Percentiles rank a stretch among this genome's conserved stretches.
phyloP scores from a whole-genome alignment of 2,113 vertebrate genomes.

The Pituophis catenifer region DNA sequence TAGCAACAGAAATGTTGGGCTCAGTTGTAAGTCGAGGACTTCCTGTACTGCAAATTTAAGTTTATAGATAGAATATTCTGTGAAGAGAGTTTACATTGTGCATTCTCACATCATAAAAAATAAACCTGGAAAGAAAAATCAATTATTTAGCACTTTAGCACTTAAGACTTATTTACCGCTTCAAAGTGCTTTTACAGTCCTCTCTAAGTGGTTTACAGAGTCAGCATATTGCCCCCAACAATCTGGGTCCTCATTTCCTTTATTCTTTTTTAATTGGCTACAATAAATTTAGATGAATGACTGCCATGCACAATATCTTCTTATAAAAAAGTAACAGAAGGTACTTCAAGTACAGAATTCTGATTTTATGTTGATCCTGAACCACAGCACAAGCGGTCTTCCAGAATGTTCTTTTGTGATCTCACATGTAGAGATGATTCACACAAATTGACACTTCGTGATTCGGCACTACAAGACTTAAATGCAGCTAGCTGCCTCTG shows the following conservation, averaged over 20 bases:
- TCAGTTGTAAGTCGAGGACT: background rate
- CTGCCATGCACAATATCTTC: background rate
- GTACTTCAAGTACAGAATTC: background rate
- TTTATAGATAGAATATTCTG: background rate
- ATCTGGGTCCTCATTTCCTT: background rate
- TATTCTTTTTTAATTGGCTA: background rate
- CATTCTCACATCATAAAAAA: background rate
- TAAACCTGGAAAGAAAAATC: background rate
- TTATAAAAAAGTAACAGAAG: background rate
- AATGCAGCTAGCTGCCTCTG: background rate
- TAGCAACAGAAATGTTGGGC: background rate
- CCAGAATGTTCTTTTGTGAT: background rate
- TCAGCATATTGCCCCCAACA: too few species aligned
- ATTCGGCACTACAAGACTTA: background rate
- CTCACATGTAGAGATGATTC: background rate
- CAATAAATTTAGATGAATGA: background rate
- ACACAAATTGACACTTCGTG: background rate
- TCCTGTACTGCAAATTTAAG: background rate
- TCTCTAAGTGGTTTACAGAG: too few species aligned
- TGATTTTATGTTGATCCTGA: background rate
- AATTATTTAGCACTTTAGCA: background rate
- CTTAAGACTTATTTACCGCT: too few species aligned
- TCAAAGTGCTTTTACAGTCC: too few species aligned
- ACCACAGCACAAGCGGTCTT: background rate
- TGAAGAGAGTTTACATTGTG: background rate